Evolutionary conservation across 53 echinoderm and acorn worm genomes (phyloP).

Genomic region (Antedon mediterranea): DNA sequence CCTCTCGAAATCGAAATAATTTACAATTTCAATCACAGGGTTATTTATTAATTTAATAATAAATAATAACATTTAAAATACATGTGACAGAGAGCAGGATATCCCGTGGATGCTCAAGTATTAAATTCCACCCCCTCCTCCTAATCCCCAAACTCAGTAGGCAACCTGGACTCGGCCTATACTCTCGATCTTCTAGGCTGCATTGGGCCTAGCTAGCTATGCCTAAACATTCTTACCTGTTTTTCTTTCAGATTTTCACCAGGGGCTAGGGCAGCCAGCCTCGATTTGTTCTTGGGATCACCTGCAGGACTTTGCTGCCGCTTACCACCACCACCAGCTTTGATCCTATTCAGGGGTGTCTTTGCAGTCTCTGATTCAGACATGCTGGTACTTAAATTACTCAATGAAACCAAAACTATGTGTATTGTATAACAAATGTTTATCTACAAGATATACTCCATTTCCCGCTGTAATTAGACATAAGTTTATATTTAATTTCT

Average conservation of each 20-base stretch:
- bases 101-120: too few species aligned
- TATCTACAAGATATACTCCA: not conserved
- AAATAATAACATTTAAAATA: too few species aligned
- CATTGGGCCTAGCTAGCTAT: too few species aligned
- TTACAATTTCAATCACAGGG: too few species aligned
- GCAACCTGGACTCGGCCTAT: too few species aligned
- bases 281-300: constrained; percentile 89
- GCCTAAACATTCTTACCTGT: constrained; percentile 78
- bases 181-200: too few species aligned
- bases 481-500: not conserved
- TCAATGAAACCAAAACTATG: not conserved
- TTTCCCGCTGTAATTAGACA: not conserved
- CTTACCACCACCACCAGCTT: constrained; percentile 19
- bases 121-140: too few species aligned
- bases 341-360: constrained; percentile 27
- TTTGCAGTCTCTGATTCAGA: constrained; percentile 48
- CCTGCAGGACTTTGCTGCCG: constrained; percentile 58
- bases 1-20: too few species aligned
- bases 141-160: too few species aligned
- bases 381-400: constrained; percentile 7
- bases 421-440: not conserved
- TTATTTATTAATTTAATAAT: too few species aligned
- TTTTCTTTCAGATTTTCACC: constrained; percentile 98
- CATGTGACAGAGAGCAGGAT: too few species aligned
- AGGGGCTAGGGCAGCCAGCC: constrained; percentile 84